phyloP scores from a whole-genome alignment of 2,113 vertebrate genomes.

The Montifringilla adamsi region DNA sequence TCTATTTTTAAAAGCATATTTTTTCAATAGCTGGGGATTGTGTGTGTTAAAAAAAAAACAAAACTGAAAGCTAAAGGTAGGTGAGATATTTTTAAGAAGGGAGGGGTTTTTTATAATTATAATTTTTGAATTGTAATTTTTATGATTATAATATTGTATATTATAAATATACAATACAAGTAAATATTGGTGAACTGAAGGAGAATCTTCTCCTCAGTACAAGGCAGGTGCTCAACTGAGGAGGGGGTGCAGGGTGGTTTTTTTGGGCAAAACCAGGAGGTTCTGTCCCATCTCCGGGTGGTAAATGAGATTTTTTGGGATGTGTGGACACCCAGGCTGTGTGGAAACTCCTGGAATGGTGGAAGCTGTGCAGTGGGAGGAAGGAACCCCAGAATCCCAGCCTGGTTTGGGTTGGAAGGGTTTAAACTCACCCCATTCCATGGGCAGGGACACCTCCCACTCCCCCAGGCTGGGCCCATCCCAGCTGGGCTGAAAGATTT shows the following conservation, averaged over 20 bases:
- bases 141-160: not conserved
- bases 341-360: not conserved
- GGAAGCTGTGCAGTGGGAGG: not conserved
- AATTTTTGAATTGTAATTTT: not conserved
- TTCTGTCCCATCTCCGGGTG: fast-evolving
- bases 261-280: not conserved
- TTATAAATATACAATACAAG: too few relatives aligned
- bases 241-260: fast-evolving
- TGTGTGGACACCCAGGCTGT: not conserved
- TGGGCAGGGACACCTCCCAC: not conserved
- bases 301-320: not conserved
- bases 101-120: fast-evolving
- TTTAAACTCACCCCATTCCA: not conserved
- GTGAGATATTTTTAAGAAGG: not conserved
- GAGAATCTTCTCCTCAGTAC: not conserved
- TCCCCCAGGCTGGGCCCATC: not conserved
- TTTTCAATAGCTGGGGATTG: not conserved
- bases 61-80: not conserved
- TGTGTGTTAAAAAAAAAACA: not conserved
- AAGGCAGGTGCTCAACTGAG: not conserved
- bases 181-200: not conserved
- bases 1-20: fast-evolving
- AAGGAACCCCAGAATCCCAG: not conserved
- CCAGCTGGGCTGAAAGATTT: not conserved
- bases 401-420: not conserved